Evolutionary conservation across 2,888 invertebrate genomes (phyloP), one percentile per base, ranked within the genome.

Genomic region (Sinhomidia bicolor): DNA sequence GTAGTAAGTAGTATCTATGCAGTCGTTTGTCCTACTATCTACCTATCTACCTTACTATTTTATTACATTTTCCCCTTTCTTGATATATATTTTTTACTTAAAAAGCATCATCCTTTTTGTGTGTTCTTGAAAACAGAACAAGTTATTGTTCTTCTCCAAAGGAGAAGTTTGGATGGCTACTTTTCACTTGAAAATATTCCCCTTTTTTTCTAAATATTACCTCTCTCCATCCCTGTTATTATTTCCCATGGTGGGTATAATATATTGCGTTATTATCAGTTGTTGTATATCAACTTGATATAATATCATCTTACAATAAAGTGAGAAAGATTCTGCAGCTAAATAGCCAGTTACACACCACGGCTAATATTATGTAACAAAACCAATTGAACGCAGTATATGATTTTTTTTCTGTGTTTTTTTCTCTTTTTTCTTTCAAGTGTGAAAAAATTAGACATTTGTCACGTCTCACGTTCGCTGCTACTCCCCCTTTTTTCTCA

Each of bases 391-490:
- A 32, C 17, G 44, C 62, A 68, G 65, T 47, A 23, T 26, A 60
- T 12, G 9, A 78, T 44, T 17, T 12, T 14, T n/a, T 41, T 17
- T 17, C 47, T 47, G 2, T 14, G 3, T 47, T 41, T 81, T 81
- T 81, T 26, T 44, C 44, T 62, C 7, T 6, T 36, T 57, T 26
- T 44, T 36, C 23, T 54, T 41, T 65, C 60, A 81, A 87, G 87
- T 87, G 87, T 87, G 82, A 87, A 87, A 87, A 87, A 82, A 87
- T 87, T 87, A 87, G 87, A 87, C 79, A 87, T 87, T 87, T 87
- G 87, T 87, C 87, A 87, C 87, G 87, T 87, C 74, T 76, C 44
- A 14, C 36, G 36, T 57, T 78, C 57, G 12, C 79, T 41, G 47
- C 29, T 29, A 71, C 71, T 62, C 44, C 60, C 44, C 71, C 41